phyloP scores from a whole-genome alignment of 2,113 vertebrate species.

The Laticauda laticaudata region DNA sequence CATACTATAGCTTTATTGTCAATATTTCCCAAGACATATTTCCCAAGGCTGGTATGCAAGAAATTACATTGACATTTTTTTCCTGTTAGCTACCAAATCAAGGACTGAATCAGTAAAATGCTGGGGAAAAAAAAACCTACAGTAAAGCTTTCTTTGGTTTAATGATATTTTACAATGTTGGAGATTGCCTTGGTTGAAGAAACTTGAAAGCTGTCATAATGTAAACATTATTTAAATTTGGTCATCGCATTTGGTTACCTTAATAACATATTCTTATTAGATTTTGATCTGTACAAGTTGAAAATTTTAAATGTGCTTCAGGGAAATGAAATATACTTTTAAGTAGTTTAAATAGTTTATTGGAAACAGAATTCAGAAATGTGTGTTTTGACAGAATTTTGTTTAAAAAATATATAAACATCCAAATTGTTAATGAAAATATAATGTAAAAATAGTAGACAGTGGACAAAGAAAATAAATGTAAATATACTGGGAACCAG shows the following conservation, averaged over 20 bases:
- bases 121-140: background rate
- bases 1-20: background rate
- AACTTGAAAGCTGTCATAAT: background rate
- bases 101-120: background rate
- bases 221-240: background rate
- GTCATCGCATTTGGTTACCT: background rate
- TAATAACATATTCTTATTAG: background rate
- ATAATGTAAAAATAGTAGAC: background rate
- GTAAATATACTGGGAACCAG: background rate
- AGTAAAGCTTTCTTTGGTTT: background rate
- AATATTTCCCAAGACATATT: background rate
- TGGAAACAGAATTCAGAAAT: background rate
- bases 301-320: constrained; percentile 17
- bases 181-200: background rate
- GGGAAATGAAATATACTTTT: constrained; percentile 34
- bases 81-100: background rate
- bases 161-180: background rate
- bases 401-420: background rate
- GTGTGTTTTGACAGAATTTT: background rate
- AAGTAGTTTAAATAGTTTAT: constrained; percentile 9
- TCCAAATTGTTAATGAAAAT: background rate
- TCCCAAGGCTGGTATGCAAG: background rate
- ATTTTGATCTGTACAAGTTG: background rate
- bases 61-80: background rate
- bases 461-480: background rate